Base-by-base conservation (phyloP, 2,113 vertebrate species). In the Rallus limicola region DNA sequence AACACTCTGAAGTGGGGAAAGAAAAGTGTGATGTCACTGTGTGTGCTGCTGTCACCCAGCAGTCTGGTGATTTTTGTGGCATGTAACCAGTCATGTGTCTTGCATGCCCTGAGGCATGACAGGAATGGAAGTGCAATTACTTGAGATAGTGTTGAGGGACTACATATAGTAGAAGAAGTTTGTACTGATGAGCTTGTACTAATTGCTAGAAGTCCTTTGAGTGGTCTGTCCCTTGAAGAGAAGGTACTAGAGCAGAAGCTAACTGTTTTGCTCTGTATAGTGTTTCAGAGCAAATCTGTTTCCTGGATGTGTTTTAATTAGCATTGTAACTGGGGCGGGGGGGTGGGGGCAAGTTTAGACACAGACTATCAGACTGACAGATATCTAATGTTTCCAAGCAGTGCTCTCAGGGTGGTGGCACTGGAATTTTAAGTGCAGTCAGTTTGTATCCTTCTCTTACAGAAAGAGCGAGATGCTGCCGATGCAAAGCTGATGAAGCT, bases 401-500 rank as follows among this genome's bases (percentile, higher is more conserved):
- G 4, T 67, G 31, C 14, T 82, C 56, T 62, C 26, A 7, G 19
- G 40, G 14, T 50, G 21, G 3, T 16, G 69, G 38, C 25, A 5
- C 59, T 67, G 40, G 25, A 36, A 44, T 64, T 40, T 69, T 53
- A 36, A 67, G 12, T 60, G 36, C 52, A 46, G 21, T 58, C 38
- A 9, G 10, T 69, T 46, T 76, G 25, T 76, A 10, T 75, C 23
- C 16, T 81, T 64, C 40, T 88, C 26, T 87, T 91, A 5, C 96
- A 99, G 99, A 98, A 98, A 58, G 99, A 99, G 64, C 98, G 95
- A 78, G 99, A 99, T 72, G 98, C 98, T 44, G 98, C 98, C 2
- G 99, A 99, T 10, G 98, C 97, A 11, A 99, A 98, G 85, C 98
- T 99, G 83, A 98, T 98, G 94, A 99, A 99, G 81, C 98, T 99